Conservation (phyloP, 2,888 invertebrate genomes). For the Pyrrhosoma nymphula region DNA sequence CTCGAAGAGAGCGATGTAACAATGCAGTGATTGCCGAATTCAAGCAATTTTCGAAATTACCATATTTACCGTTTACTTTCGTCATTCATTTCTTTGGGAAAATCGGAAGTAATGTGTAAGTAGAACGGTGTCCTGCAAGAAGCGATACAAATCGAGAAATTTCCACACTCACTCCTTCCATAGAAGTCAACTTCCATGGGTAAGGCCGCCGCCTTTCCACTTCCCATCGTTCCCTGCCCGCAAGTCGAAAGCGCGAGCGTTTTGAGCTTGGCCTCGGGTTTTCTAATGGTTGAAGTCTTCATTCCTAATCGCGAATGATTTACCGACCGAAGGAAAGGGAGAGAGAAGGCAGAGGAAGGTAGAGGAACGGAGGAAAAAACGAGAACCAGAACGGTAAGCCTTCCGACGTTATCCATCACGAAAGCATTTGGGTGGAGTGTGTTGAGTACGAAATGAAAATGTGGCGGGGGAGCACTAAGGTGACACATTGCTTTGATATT, state of each 20-base stretch:
- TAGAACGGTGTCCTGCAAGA: too few relatives aligned
- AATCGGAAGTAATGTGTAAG: too few relatives aligned
- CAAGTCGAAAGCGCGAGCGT: not conserved
- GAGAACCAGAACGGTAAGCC: not conserved
- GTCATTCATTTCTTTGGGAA: too few relatives aligned
- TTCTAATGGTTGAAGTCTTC: not conserved
- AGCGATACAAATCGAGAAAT: too few relatives aligned
- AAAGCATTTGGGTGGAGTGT: not conserved
- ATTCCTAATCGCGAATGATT: not conserved
- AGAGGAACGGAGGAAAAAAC: too few relatives aligned
- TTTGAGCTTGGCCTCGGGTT: not conserved
- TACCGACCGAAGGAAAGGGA: not conserved
- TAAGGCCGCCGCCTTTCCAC: too few relatives aligned
- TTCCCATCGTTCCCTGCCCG: not conserved
- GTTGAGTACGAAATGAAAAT: not conserved
- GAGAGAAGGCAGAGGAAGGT: not conserved
- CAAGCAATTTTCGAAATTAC: too few relatives aligned
- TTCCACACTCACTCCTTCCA: too few relatives aligned
- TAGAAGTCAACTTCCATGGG: too few relatives aligned
- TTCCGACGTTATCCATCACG: not conserved
- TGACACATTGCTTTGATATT: not conserved
- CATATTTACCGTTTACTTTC: too few relatives aligned
- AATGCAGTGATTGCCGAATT: too few relatives aligned
- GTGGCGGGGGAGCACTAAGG: not conserved
- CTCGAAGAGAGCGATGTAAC: too few relatives aligned